These are phyloP conservation scores for Drosophila hamatofila DNA, from an alignment of 2,888 invertebrate species.

Conservation along the genomic window DNA sequence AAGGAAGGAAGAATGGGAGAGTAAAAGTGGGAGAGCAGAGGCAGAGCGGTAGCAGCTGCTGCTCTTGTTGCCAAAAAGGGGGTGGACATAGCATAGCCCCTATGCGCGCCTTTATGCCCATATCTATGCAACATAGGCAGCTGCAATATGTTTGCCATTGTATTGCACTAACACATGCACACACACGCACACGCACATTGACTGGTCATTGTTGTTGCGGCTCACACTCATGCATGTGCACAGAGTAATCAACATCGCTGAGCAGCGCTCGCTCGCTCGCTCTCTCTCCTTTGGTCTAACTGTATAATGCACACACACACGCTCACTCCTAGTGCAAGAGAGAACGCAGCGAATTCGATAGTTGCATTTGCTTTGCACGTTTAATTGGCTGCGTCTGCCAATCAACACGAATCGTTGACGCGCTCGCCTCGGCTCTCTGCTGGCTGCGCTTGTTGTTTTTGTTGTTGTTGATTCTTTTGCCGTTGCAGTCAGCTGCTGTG, in stretches of 20 bases:
- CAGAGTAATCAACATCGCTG: slow-evolving; percentile 17
- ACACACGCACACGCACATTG: slow-evolving; percentile 3
- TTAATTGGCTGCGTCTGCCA: slow-evolving; percentile 66
- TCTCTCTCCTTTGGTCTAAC: background rate
- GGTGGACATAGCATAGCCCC: slow-evolving; percentile 17
- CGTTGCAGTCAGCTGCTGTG: slow-evolving; percentile 16
- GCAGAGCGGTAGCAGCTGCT: slow-evolving; percentile 28
- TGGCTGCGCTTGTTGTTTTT: background rate
- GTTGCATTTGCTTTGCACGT: slow-evolving; percentile 31
- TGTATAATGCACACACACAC: background rate
- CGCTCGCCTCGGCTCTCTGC: slow-evolving; percentile 22
- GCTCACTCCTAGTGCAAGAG: background rate
- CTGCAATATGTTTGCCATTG: slow-evolving; percentile 53
- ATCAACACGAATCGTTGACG: slow-evolving; percentile 57
- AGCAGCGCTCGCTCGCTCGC: slow-evolving; percentile 7
- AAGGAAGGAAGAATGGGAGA: slow-evolving; percentile 17
- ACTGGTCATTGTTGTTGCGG: slow-evolving; percentile 16
- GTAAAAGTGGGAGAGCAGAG: slow-evolving; percentile 1
- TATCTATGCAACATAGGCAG: slow-evolving; percentile 29
- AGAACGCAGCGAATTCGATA: slow-evolving; percentile 16
- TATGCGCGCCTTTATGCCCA: slow-evolving; percentile 17
- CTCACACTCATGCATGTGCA: slow-evolving; percentile 19
- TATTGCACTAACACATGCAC: slow-evolving; percentile 30
- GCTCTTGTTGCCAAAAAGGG: slow-evolving; percentile 35
- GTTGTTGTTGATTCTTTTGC: slow-evolving; percentile 8